Evolutionary conservation across 1,140 invertebrate genomes (phyloP), one percentile per base, ranked within the genome.

Genomic region (Aphis gossypii): DNA sequence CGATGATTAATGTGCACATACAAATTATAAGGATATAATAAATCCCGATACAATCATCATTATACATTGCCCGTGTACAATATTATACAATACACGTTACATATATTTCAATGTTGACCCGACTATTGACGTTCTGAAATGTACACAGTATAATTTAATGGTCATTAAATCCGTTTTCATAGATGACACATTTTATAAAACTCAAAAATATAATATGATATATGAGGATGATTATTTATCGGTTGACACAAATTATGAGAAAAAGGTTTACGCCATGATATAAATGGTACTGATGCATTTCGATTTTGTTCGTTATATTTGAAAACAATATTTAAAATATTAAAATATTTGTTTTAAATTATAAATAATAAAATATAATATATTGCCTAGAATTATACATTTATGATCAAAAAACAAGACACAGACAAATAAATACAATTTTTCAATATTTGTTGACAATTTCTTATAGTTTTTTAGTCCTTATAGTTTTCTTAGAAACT

Each of bases 111-210:
- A 76, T 18, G 30, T 76, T 76, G 30, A 76, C 60, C 60, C n/a
- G n/a, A 76, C 30, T 76, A n/a, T 76, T 76, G 60, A 76, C n/a
- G 30, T 76, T 5, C n/a, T n/a, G n/a, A 76, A 76, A 76, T 76
- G 60, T 76, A 76, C 60, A 76, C 30, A n/a, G 60, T 76, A n/a
- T 76, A 76, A 76, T 76, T 76, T 76, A 76, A 76, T 76, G 60
- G 60, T 76, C 60, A 76, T 76, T 76, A 76, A 76, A 76, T 76
- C 60, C 60, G 30, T n/a, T 76, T 76, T 35, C 60, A 18, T 30
- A 60, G n/a, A 76, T 20, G 60, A 76, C 60, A 76, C 60, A 18
- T 76, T 76, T 76, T 14, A 30, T n/a, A 76, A n/a, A 76, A 76
- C 60, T 76, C 11, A 18, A 76, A 76, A 76, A 76, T 76, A n/a